A percentile compares a stretch with the other conserved stretches of the same genome.
Evolutionary conservation across 2,797 vertebrate species (phyloP).

Genomic region (Thamnophis elegans): DNA sequence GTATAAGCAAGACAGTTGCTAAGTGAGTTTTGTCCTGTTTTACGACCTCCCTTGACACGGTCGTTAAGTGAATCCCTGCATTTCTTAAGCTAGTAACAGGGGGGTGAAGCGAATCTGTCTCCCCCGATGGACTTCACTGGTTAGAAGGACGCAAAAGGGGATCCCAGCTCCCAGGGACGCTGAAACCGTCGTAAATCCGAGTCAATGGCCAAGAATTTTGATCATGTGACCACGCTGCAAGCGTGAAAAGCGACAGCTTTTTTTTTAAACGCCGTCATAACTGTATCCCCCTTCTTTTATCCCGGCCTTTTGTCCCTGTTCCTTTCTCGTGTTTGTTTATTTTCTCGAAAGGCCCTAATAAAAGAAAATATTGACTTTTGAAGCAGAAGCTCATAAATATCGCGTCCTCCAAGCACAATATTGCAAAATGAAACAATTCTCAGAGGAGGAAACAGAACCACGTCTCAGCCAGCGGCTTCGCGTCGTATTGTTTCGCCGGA

Average conservation of each 20-base stretch:
- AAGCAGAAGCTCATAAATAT: not conserved
- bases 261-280: too few species aligned
- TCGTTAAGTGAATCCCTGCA: not conserved
- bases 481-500: not conserved
- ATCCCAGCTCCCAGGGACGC: not conserved
- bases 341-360: not conserved
- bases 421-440: not conserved
- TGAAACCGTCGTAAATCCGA: not conserved
- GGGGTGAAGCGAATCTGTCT: not conserved
- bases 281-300: not conserved
- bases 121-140: not conserved
- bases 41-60: not conserved
- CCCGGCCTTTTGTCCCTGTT: not conserved
- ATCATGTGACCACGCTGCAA: not conserved
- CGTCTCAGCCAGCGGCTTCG: too few species aligned
- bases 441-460: not conserved
- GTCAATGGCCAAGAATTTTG: not conserved
- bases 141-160: not conserved
- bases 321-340: not conserved
- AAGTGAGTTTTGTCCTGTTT: not conserved
- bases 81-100: not conserved
- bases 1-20: not conserved
- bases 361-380: not conserved
- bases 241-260: not conserved
- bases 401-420: not conserved